Evolutionary conservation across 2,797 vertebrate species (phyloP).

Genomic region (Myiotriccus ornatus): DNA sequence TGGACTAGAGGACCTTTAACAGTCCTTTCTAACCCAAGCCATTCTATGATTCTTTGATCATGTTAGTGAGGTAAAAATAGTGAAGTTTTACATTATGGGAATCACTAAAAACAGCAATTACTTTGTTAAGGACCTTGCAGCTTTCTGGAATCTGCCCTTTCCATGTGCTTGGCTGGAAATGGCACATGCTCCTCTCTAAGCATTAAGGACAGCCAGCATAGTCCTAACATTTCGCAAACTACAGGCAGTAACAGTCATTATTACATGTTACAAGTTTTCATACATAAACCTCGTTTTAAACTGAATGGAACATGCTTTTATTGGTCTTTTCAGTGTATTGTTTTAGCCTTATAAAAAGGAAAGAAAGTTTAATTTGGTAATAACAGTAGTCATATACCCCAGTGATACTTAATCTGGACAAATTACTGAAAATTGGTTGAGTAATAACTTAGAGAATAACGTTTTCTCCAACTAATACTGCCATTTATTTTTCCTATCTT

Average conservation of each 20-base stretch:
- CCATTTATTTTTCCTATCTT: not conserved
- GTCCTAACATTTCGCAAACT: not conserved
- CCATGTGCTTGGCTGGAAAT: not conserved
- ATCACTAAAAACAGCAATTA: not conserved
- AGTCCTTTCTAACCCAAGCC: not conserved
- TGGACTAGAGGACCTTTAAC: not conserved
- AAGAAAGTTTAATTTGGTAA: not conserved
- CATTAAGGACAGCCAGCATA: not conserved
- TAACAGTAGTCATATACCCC: not conserved
- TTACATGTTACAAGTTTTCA: not conserved
- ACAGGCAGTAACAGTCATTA: not conserved
- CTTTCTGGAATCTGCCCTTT: not conserved
- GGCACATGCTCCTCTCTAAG: rapidly evolving
- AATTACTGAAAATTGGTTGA: not conserved
- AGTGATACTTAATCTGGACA: not conserved
- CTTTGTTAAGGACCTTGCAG: not conserved
- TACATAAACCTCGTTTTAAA: not conserved
- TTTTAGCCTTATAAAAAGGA: not conserved
- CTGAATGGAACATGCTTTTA: not conserved
- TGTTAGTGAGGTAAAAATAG: not conserved
- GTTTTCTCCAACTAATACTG: not conserved
- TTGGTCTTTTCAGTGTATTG: not conserved
- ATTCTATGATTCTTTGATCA: not conserved
- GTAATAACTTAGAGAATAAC: not conserved
- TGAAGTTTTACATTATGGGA: not conserved